These are phyloP conservation scores for Oedothorax gibbosus DNA, from an alignment of 1,140 invertebrate species.

Conservation along the genomic window DNA sequence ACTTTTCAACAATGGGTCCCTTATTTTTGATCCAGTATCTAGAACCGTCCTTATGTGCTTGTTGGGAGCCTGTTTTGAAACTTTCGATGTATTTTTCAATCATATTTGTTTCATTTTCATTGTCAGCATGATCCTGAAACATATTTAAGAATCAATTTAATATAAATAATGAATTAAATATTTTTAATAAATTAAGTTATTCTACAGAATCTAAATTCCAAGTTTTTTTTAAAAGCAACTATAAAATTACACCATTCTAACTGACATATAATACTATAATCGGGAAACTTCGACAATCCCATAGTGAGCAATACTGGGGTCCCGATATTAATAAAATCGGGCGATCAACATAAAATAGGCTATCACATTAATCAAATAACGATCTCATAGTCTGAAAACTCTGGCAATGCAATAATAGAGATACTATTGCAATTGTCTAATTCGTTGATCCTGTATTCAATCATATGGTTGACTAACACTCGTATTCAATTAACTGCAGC, in stretches of 20 bases:
- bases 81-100: slow-evolving; percentile 85
- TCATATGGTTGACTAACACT: too few relatives aligned
- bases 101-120: slow-evolving; percentile 87
- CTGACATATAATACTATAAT: background rate
- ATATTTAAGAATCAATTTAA: background rate
- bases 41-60: slow-evolving; percentile 91
- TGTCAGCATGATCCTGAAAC: slow-evolving; percentile 76
- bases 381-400: too few relatives aligned
- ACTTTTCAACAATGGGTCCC: slow-evolving; percentile 91
- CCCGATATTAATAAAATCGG: too few relatives aligned
- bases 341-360: too few relatives aligned
- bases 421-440: too few relatives aligned
- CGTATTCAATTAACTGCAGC: too few relatives aligned
- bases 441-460: too few relatives aligned
- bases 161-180: background rate
- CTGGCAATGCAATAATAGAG: too few relatives aligned
- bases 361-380: too few relatives aligned
- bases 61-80: slow-evolving; percentile 84
- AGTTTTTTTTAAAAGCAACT: too few relatives aligned
- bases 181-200: background rate
- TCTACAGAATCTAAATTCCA: background rate
- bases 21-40: slow-evolving; percentile 93
- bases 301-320: too few relatives aligned
- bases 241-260: background rate
- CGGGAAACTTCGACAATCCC: too few relatives aligned